Percentiles rank a stretch among this genome's conserved stretches.
Evolutionary conservation across 2,797 vertebrate species (phyloP).

Genomic region (Melanotaenia boesemani): DNA sequence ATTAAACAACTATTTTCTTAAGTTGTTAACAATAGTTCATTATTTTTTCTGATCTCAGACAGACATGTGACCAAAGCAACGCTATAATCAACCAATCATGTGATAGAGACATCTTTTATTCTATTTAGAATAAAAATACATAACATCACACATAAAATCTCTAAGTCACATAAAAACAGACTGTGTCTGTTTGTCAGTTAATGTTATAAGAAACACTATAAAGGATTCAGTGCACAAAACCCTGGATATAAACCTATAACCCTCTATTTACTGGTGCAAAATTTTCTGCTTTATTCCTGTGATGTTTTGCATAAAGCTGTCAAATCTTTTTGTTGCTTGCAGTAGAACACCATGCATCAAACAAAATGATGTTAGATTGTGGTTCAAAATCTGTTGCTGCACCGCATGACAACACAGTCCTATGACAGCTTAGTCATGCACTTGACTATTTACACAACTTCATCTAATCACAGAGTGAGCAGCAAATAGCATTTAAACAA

Average conservation of each 20-base stretch:
- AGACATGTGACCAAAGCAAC: background rate
- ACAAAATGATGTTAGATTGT: background rate
- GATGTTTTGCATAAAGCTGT: background rate
- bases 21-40: background rate
- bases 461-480: conserved; percentile 19
- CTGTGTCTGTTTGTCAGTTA: background rate
- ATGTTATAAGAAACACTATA: background rate
- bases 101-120: background rate
- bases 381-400: conserved; percentile 17
- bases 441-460: conserved; percentile 3
- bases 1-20: background rate
- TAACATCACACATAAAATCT: background rate
- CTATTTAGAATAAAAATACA: background rate
- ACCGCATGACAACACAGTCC: conserved; percentile 20
- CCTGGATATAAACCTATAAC: background rate
- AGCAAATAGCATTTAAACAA: conserved; percentile 23
- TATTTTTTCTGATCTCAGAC: background rate
- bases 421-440: conserved; percentile 7
- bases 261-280: background rate
- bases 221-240: background rate
- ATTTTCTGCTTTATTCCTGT: background rate
- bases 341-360: background rate
- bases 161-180: background rate
- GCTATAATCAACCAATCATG: background rate
- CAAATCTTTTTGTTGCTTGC: background rate